Base-by-base conservation (phyloP, 2,797 vertebrate genomes). In the Bradypus variegatus region DNA sequence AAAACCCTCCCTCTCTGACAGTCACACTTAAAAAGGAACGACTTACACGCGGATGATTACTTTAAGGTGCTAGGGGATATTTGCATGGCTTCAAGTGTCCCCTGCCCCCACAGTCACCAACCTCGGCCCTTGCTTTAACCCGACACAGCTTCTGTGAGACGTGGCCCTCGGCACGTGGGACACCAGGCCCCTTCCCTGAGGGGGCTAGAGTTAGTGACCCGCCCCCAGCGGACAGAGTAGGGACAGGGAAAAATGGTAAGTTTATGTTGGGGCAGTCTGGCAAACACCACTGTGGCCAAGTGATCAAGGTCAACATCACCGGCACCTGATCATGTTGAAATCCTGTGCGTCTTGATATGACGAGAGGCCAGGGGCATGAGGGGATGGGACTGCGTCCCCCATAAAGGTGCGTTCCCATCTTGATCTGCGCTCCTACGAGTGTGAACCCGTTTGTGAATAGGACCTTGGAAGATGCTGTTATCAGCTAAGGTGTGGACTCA, bases 321-420 rank as follows among this genome's bases (percentile, higher is more conserved):
- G 6, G 21, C 10, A 21, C 41, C 2, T 13, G 33, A 8, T 19
- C 0, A 0, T 19, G 14, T 8, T 3, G 33, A 21, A 25, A 14
- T 10, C 13, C 2, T 0, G 11, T 2, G 2, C 18, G 8, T 4
- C 50, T 69, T 1, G 7, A 41, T 14, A 25, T 29, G 48, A 88
- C 0, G 3, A 1, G 3, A 58, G 38, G 36, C 12, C 31, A 31
- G 31, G 25, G 36, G 45, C 36, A 2, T 45, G 2, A 3, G 55
- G 55, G 55, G 55, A 19, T 58, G 6, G 55, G 55, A 58, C 18
- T 5, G 18, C 8, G 19, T 16, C 53, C 55, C 55, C 55, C 55
- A 21, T 58, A 5, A 21, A 58, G 55, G 55, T 19, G 18, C 5
- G 55, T 58, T 58, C 55, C 4, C 19, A 18, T 19, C 55, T 21